Evolutionary conservation across 2,113 vertebrate genomes (phyloP).

Genomic region (Myrmophylax atrothorax): DNA sequence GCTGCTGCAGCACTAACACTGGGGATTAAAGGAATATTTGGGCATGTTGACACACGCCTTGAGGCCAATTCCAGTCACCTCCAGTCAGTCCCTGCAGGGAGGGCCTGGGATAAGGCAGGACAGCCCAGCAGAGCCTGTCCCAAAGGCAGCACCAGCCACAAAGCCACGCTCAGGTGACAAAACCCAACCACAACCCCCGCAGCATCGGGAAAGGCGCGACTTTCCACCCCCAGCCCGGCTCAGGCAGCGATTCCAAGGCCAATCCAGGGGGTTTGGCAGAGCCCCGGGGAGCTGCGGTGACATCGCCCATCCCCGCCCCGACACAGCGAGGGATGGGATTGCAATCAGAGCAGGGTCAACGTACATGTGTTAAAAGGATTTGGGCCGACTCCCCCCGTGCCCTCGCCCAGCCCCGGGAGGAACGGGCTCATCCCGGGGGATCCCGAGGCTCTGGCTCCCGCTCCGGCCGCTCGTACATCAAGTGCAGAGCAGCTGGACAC

Average conservation of each 20-base stretch:
- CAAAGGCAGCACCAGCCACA: not conserved
- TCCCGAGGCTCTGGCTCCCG: not conserved
- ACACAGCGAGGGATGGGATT: slow-evolving; percentile 46
- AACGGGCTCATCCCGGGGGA: not conserved
- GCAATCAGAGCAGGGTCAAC: slow-evolving; percentile 52
- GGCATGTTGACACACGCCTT: rapidly evolving
- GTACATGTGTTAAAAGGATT: slow-evolving; percentile 71
- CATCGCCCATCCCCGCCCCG: not conserved
- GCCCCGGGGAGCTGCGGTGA: not conserved
- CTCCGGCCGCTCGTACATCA: slow-evolving; percentile 70
- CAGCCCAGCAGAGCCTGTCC: not conserved
- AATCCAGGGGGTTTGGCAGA: not conserved
- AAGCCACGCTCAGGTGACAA: rapidly evolving
- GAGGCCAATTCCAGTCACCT: rapidly evolving
- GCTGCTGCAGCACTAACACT: rapidly evolving
- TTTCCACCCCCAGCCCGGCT: rapidly evolving
- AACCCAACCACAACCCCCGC: not conserved
- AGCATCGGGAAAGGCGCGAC: rapidly evolving
- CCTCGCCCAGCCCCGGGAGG: not conserved
- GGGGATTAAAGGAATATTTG: rapidly evolving
- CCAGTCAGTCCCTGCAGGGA: rapidly evolving
- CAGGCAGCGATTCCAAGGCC: rapidly evolving
- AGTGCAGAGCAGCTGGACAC: slow-evolving; percentile 76
- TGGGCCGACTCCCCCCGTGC: slow-evolving; percentile 11
- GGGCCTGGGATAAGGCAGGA: rapidly evolving